Base-by-base conservation (phyloP, 2,888 invertebrate genomes). In the Hirtodrosophila histrioides region DNA sequence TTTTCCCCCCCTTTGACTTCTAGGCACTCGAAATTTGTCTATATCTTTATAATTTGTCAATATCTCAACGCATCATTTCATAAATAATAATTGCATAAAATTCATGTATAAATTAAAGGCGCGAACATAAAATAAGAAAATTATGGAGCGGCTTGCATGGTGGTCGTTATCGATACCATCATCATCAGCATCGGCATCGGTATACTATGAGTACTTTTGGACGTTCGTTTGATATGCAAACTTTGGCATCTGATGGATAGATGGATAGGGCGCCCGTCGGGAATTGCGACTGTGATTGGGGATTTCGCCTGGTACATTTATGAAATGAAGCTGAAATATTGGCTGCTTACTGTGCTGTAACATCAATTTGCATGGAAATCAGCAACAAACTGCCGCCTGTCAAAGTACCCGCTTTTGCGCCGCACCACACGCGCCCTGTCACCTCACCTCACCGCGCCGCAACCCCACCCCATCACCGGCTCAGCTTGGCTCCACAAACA, bases 321-420 rank as follows among this genome's bases (percentile, higher is more conserved):
- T 79, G 82, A 81, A 81, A 82, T 85, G 85, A 81, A 71, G 77
- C 81, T 75, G 79, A 81, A 82, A 81, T 79, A 81, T 81, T 85
- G 82, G 71, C 81, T 79, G 81, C 81, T 81, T 81, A 85, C 82
- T 81, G 82, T 81, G 79, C 79, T 81, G 81, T 82, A 85, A 81
- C 85, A 77, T 82, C 82, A 81, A 81, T 81, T 81, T 81, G 81
- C 81, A 81, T 81, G 85, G 81, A 81, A 81, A 81, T 81, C 79
- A 81, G 71, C 54, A 45, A 23, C 72, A 69, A 51, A 54, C 65
- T 66, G 69, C 60, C 60, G 73, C 64, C 66, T 58, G 69, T 75
- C 79, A 80, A 78, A 78, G 69, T 62, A 62, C 70, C 68, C 54
- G 69, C 48, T 33, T 17, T 27, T 12, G 17, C 17, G 41, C 11